Base-by-base conservation (phyloP, 2,113 vertebrate genomes). In the Petaurus breviceps region DNA sequence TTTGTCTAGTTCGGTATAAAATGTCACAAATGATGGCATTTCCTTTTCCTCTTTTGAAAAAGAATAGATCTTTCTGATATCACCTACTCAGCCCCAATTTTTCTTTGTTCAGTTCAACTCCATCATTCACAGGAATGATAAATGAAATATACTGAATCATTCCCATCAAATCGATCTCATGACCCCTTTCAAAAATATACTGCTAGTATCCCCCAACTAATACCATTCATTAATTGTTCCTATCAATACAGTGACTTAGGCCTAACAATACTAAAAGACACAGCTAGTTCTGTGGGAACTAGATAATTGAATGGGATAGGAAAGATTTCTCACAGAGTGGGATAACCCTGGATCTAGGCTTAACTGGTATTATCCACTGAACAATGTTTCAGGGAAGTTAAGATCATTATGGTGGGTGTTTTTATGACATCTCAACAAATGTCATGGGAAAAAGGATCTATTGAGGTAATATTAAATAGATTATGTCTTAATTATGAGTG, bases 1-100 rank as follows among this genome's bases (percentile, higher is more conserved):
- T 94, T 96, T 95, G 77, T 96, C 94, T 50, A 95, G 49, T 49
- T 90, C 92, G 53, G 96, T 95, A 94, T 96, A 57, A 96, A 96
- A 93, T 97, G 91, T 93, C 90, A 61, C 19, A 96, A 89, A 92
- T 96, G 90, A 95, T 61, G 93, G 49, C 90, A 52, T 93, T 90
- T 94, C 49, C 16, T 55, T 97, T 94, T 96, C 46, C 95, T 93
- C 25, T 26, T 51, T 16, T 11, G 68, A 84, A 91, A 50, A 7
- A 92, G 5, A 94, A 92, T 54, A 95, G 50, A 96, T 90, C 77
- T 92, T 8, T 96, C 54, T 96, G 51, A 93, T 93, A 95, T 95
- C 10, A 50, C 23, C 26, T 95, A n/a, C 84, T 96, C 61, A 51
- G 8, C 46, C 92, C 89, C 46, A 31, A 96, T 51, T 51, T 23